Evolutionary conservation across 2,888 invertebrate species (phyloP), one percentile per base, ranked within the genome.

Genomic region (Melieria crassipennis): DNA sequence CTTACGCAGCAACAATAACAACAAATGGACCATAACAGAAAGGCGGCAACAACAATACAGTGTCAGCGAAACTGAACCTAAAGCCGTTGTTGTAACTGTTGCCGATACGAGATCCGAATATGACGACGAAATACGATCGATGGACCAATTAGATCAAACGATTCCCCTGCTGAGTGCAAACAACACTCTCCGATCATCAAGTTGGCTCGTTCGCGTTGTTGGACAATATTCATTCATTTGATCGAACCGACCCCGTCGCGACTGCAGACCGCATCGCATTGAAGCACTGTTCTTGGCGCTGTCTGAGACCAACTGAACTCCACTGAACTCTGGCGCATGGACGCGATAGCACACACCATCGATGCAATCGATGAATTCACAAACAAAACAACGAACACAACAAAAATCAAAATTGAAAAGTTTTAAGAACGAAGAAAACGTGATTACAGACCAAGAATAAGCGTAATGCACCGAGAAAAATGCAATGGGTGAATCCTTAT

Each of bases 81-180:
- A 48, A 47, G 7, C 16, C 10, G 16, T 62, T 42, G 13, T 13
- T 45, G 62, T 13, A 13, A 46, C 16, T 48, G 48, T 16, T n/a
- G 47, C 63, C 11, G 63, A 63, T 30, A 30, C 30, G 30, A 63
- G 16, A 46, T 11, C 57, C n/a, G 16, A 55, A 16, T 48, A 43
- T 55, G 62, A 46, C 76, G 75, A 78, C 76, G 79, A 75, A 75
- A 76, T 77, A 75, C 77, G 79, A 79, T 79, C 80, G 78, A 78
- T 80, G 78, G 79, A 82, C 82, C 83, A 83, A 83, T 82, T 83
- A 82, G 80, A 82, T 80, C 79, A 79, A 82, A 79, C 77, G 78
- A 80, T 81, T 79, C 80, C 78, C 78, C 78, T 80, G 80, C 80
- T 80, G 80, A 77, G 81, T 78, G 79, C 78, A 42, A 80, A 77